Conservation (phyloP, 2,797 vertebrate genomes). For the Schizopygopsis pylzovi region DNA sequence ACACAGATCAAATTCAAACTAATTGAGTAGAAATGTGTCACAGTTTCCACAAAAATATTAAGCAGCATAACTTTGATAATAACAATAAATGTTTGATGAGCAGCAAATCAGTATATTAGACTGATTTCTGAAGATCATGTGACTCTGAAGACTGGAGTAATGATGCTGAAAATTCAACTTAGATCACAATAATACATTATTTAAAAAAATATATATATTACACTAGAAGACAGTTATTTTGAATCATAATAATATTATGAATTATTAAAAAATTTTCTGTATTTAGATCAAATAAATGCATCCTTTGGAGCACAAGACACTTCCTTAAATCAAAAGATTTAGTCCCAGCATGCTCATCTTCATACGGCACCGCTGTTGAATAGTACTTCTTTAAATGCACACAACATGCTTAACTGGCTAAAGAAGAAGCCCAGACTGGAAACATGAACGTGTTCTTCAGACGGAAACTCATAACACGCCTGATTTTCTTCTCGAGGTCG, state of each 20-base stretch:
- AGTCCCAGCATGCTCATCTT: not conserved
- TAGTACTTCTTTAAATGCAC: not conserved
- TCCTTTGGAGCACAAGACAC: not conserved
- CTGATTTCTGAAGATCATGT: no score
- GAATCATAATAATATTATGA: not conserved
- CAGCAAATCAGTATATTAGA: not conserved
- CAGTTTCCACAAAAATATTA: no score
- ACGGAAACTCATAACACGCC: slow-evolving; percentile 52
- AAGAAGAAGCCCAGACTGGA: not conserved
- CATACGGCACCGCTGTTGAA: not conserved
- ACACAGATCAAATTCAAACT: not conserved
- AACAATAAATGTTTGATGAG: not conserved
- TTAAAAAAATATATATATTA: not conserved
- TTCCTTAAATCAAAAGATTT: not conserved
- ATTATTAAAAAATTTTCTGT: not conserved
- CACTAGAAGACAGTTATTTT: not conserved
- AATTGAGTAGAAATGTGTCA: not conserved
- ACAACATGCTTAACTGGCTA: not conserved
- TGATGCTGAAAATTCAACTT: not conserved
- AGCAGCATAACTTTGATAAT: no score
- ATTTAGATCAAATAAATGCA: not conserved
- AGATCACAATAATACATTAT: not conserved
- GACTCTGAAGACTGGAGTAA: not conserved
- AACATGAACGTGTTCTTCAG: not conserved
- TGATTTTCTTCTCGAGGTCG: not conserved